Evolutionary conservation across 2,888 invertebrate species (phyloP).

Genomic region (Pemphredon lugubris): DNA sequence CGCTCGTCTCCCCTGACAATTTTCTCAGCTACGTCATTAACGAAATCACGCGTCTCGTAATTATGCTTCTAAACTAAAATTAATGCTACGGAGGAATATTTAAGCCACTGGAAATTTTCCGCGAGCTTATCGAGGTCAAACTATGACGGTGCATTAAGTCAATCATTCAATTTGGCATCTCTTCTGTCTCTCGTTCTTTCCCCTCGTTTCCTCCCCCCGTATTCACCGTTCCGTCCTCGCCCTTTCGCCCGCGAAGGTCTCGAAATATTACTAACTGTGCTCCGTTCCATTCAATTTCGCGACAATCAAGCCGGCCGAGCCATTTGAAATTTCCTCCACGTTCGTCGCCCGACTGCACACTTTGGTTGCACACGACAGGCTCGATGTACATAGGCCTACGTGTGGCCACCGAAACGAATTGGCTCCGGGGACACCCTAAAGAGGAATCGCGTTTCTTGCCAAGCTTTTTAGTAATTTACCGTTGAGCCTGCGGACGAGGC

Average conservation of each 20-base stretch:
- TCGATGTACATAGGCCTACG: neutral
- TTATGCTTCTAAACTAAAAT: no score
- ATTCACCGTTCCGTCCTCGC: neutral
- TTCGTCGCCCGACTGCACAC: conserved; percentile 3
- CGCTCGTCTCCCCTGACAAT: no score
- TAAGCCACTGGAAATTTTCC: neutral
- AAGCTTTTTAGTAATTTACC: conserved; percentile 47
- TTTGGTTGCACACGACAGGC: no score
- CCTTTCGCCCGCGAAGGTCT: neutral
- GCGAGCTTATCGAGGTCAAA: neutral
- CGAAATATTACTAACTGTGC: neutral
- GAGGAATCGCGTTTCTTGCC: conserved; percentile 22
- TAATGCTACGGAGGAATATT: neutral
- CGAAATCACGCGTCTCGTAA: no score
- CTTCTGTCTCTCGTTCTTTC: neutral
- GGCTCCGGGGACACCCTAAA: neutral
- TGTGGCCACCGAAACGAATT: conserved; percentile 17
- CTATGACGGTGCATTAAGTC: conserved; percentile 14
- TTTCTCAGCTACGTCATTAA: no score
- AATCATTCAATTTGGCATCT: conserved; percentile 9
- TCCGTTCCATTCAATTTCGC: conserved; percentile 3
- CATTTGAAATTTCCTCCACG: conserved; percentile 30
- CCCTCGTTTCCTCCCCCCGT: neutral
- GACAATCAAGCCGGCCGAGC: conserved; percentile 21
- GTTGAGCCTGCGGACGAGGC: conserved; percentile 17